Evolutionary conservation across 2,797 vertebrate species (phyloP), one percentile per base, ranked within the genome.

Genomic region (Enteromius thamalakanensis): DNA sequence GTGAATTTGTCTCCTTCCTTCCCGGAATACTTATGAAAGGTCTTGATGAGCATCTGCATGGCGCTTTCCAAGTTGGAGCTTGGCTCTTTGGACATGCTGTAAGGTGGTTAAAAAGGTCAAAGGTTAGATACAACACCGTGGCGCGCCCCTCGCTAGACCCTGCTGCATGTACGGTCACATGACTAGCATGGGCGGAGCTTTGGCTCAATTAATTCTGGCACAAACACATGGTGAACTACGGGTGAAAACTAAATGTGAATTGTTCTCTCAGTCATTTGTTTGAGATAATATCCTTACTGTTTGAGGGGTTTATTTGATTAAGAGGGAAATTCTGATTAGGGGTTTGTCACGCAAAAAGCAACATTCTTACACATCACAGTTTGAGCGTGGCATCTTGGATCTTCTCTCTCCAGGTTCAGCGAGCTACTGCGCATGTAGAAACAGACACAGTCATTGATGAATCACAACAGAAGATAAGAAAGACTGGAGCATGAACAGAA

Each of bases 1-100:
- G 95, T 95, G 87, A 91, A 95, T 90, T 94, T 95, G 91, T 95
- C 94, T 1, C 95, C 95, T 88, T 95, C 95, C 88, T 94, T 94
- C 49, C 95, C 95, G 0, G 95, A 96, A 80, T 96, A 96, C 90
- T 95, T 96, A 88, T 95, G 95, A 92, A 95, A 95, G 87, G 95
- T 95, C 90, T 95, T 94, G 88, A 96, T 95, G 88, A 96, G 93
- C 93, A 95, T 95, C 90, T 95, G 94, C 94, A 96, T 96, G 89
- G 94, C 95, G 79, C 91, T 94, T 90, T 95, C 95, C 91, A 95
- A 89, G 92, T 94, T 91, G 90, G 95, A 93, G 92, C 78, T 93
- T 76, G 94, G 95, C 86, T 95, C 95, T 90, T 94, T 95, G 91
- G 94, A 94, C 95, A 96, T 95, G 53, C 94, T 96, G 90, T 15